A percentile compares a stretch with the other conserved stretches of the same genome.
phyloP scores from a whole-genome alignment of 1,140 invertebrate genomes.

The Drosophila nannoptera region DNA sequence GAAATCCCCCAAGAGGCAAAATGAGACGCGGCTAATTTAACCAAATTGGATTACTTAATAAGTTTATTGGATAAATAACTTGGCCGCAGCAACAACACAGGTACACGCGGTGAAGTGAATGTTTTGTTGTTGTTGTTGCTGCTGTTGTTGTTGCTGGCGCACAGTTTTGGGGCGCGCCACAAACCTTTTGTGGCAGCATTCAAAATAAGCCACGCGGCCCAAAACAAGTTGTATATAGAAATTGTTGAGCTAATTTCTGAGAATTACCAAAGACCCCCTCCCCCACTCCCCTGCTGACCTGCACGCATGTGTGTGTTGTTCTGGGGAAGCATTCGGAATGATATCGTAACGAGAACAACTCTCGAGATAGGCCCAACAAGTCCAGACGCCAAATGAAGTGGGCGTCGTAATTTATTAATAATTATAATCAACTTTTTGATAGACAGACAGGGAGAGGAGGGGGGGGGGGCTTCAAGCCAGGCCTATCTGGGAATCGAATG shows the following conservation, averaged over 20 bases:
- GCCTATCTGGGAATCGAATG: constrained; percentile 57
- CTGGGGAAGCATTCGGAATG: constrained; percentile 64
- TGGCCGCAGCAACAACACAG: constrained; percentile 41
- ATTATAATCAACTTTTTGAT: constrained; percentile 54
- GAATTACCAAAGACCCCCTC: constrained; percentile 59
- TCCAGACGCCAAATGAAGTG: constrained; percentile 22
- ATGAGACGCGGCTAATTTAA: constrained; percentile 72
- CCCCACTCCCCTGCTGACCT: constrained; percentile 8
- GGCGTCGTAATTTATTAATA: constrained; percentile 61
- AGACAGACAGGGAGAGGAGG: constrained; percentile 32
- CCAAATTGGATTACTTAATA: constrained; percentile 79
- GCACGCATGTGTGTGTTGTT: constrained; percentile 41
- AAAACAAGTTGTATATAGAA: constrained; percentile 70
- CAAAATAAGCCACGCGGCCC: constrained; percentile 62
- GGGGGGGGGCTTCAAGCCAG: constrained; percentile 3
- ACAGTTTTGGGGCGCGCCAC: constrained; percentile 60
- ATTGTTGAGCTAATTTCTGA: constrained; percentile 74
- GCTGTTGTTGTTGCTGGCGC: constrained; percentile 48
- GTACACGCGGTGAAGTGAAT: constrained; percentile 58
- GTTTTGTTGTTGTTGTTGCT: constrained; percentile 54
- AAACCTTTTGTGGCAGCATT: constrained; percentile 74
- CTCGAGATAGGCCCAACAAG: constrained; percentile 40
- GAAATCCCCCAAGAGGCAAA: constrained; percentile 23
- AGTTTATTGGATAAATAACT: constrained; percentile 77
- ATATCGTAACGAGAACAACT: constrained; percentile 52